phyloP scores from a whole-genome alignment of 2,113 vertebrate species.

The Cacatua alba region DNA sequence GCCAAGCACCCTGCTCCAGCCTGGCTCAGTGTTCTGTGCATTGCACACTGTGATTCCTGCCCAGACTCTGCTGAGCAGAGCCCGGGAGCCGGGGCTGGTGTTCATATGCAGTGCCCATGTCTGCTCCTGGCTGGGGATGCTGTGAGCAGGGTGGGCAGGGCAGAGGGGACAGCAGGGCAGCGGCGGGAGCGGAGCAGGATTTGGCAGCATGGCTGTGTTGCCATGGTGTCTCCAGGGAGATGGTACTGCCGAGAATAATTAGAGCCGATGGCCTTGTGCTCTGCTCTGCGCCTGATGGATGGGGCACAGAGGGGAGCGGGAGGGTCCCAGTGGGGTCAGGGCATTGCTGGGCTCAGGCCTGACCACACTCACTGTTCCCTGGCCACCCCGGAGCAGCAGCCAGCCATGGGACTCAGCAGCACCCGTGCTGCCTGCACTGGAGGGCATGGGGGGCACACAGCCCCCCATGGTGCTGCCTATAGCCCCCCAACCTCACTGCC shows the following conservation, averaged over 20 bases:
- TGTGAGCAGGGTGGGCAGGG: not conserved
- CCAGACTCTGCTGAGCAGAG: slow-evolving; percentile 22
- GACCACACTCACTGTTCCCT: fast-evolving
- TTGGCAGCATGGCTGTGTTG: slow-evolving; percentile 81
- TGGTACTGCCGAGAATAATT: slow-evolving; percentile 82
- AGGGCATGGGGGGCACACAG: not conserved
- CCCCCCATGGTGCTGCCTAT: fast-evolving
- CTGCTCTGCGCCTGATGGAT: slow-evolving; percentile 18
- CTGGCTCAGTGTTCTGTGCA: fast-evolving
- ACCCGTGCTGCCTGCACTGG: not conserved
- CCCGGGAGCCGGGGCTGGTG: not conserved
- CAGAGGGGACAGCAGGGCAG: not conserved
- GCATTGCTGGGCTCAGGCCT: not conserved
- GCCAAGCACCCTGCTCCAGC: not conserved
- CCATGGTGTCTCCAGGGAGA: slow-evolving; percentile 94
- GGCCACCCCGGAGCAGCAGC: not conserved
- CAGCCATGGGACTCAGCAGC: fast-evolving
- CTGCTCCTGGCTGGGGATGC: not conserved
- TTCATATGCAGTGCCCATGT: not conserved
- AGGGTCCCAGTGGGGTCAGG: not conserved
- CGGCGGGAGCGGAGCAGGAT: not conserved
- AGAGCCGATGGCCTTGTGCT: slow-evolving; percentile 75
- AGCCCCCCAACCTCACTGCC: not conserved
- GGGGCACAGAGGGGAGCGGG: not conserved
- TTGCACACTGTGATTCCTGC: not conserved